Base-by-base conservation (phyloP, 2,888 invertebrate genomes). In the Drosophila merina region DNA sequence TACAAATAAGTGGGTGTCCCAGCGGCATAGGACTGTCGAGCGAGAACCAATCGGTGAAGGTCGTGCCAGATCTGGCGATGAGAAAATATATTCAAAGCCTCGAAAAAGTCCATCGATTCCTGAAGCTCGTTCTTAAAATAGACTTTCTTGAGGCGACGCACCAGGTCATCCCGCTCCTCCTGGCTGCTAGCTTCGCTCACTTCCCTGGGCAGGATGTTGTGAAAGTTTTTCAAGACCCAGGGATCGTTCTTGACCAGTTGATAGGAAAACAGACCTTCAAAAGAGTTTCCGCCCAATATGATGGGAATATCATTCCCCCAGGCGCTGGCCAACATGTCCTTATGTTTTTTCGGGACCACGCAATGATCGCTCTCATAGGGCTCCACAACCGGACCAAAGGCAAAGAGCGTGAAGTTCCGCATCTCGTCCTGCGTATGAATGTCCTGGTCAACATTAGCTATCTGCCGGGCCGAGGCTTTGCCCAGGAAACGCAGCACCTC, bases 241-340 rank as follows among this genome's bases (percentile, higher is more conserved):
- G 74, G 79, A 74, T 83, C 79, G 2, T 57, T 55, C 28, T 55
- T 72, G 0, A 74, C 56, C 10, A 84, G 45, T 38, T 82, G 73
- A 63, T 88, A 89, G 6, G 86, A 77, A 31, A 91, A 86, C 2
- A 91, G 73, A 0, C 91, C 92, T 69, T 92, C 92, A 30, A 90
- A 89, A 0, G 91, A 89, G 26, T 83, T 90, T n/a, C 88, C 89
- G 1, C 91, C 91, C 28, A 92, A 64, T 4, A 91, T 84, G 8
- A 92, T 9, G 0, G 91, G 91, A 48, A 92, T 88, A 0, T 76
- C 63, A 51, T 91, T 90, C 31, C 91, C 82, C 91, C 91, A 91
- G 0, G 89, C 78, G 2, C 62, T 80, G 7, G 80, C 42, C 52
- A 89, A 72, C 79, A 89, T 75, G 1, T 89, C 78, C 7, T 74